Evolutionary conservation across 2,888 invertebrate species (phyloP), one percentile per base, ranked within the genome.

Genomic region (Dioctria linearis): DNA sequence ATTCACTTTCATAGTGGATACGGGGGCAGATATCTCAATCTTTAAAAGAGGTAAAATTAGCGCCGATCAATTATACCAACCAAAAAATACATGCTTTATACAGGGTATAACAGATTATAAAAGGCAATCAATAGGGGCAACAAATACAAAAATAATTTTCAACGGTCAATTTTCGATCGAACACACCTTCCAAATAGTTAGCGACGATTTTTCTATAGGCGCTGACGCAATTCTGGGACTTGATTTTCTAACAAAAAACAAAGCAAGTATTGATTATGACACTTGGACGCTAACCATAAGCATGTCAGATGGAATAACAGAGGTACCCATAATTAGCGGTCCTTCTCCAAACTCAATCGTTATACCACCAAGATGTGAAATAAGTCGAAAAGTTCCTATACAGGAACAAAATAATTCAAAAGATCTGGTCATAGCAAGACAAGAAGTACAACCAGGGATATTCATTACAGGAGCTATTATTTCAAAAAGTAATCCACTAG

Each of bases 151-250:
- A 39, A 39, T 75, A 40, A 39, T 13, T n/a, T 57, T 75, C 40
- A 57, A 75, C 42, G 11, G 4, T 5, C 37, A 75, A 39, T 9
- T 54, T 9, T 37, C 54, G 39, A n/a, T 75, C 42, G 9, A 54
- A 57, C 75, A 75, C 40, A 43, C 5, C 3, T 75, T 75, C 40
- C 75, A 75, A 57, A 75, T 75, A 75, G 75, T 76, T 9, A 61
- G 61, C 61, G 37, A 37, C 63, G 61, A 76, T 61, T 63, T 76
- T 43, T 43, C 59, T n/a, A 57, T 76, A 8, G 49, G 43, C 4
- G 76, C 46, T 43, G 76, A 76, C 59, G 76, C 37, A 42, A 57
- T 76, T 76, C n/a, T 61, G 61, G 76, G 76, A 8, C n/a, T 59
- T 42, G 61, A 76, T 39, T 59, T 76, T n/a, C 13, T 76, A 8